Conservation (phyloP, 2,113 vertebrate genomes). For the Forbesichthys agassizii region DNA sequence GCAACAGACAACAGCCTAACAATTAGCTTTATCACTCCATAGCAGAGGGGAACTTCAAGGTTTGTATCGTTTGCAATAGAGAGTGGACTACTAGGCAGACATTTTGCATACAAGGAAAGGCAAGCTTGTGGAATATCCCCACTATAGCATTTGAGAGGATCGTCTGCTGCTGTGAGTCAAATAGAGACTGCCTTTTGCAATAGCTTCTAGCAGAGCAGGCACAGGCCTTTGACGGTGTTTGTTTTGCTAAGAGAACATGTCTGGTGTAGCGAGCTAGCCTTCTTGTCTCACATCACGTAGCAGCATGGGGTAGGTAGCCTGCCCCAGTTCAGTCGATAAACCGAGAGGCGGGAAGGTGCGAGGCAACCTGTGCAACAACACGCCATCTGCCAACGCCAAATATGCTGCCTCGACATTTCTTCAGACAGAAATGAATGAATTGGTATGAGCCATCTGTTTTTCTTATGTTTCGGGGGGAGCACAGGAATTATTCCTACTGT, state of each 20-base stretch:
- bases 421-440: not conserved
- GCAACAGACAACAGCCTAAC: slow-evolving; percentile 41
- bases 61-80: slow-evolving; percentile 35
- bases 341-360: slow-evolving; percentile 27
- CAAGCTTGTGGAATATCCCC: slow-evolving; percentile 23
- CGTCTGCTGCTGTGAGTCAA: slow-evolving; percentile 18
- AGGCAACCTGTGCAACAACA: slow-evolving; percentile 44
- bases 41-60: slow-evolving; percentile 50
- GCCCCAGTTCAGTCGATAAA: slow-evolving; percentile 31
- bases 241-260: slow-evolving; percentile 41
- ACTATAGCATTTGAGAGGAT: slow-evolving; percentile 26
- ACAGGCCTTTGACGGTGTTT: slow-evolving; percentile 46
- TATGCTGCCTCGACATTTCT: slow-evolving; percentile 11
- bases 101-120: slow-evolving; percentile 36
- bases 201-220: slow-evolving; percentile 37
- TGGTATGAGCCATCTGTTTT: not conserved
- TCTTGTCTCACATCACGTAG: slow-evolving; percentile 44
- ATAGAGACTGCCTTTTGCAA: slow-evolving; percentile 42
- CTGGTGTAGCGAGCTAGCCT: slow-evolving; percentile 39
- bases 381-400: slow-evolving; percentile 43
- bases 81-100: slow-evolving; percentile 9
- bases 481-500: not conserved
- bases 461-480: not conserved
- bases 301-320: slow-evolving; percentile 27
- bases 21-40: slow-evolving; percentile 63